These are phyloP conservation scores for Cerastis rubricosa DNA, from an alignment of 2,888 invertebrate genomes.

Conservation along the genomic window DNA sequence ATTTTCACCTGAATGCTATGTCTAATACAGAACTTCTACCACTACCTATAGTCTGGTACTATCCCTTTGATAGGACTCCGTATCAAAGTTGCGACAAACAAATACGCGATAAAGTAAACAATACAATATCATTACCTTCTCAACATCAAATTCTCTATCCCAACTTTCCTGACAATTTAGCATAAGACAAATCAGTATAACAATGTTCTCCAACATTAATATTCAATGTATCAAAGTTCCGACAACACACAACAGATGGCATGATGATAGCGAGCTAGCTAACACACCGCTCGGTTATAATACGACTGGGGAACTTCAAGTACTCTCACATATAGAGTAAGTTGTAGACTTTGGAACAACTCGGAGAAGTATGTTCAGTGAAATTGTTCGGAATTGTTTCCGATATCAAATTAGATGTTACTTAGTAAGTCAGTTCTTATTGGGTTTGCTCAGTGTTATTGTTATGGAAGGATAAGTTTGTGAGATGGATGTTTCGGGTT, in stretches of 20 bases:
- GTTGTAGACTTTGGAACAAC: constrained; percentile 47
- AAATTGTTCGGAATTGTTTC: constrained; percentile 55
- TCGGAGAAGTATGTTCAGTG: constrained; percentile 49
- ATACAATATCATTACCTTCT: neutral
- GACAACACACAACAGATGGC: constrained; percentile 45
- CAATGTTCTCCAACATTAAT: constrained; percentile 40
- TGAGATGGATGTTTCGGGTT: neutral
- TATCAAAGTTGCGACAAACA: too few species aligned
- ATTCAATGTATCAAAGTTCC: constrained; percentile 57
- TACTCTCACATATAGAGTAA: constrained; percentile 37
- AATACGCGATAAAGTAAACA: neutral
- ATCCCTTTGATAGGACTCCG: neutral
- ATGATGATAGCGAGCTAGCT: constrained; percentile 21
- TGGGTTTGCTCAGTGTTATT: constrained; percentile 36
- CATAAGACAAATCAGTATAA: constrained; percentile 28
- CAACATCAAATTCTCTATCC: neutral
- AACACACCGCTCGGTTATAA: constrained; percentile 48
- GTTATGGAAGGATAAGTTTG: constrained; percentile 8
- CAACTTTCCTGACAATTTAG: constrained; percentile 19
- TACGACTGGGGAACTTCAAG: constrained; percentile 38
- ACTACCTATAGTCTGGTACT: neutral
- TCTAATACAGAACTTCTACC: neutral
- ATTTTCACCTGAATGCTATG: neutral
- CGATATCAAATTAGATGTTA: constrained; percentile 62
- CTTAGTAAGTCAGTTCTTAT: constrained; percentile 53